Conservation (phyloP, 1,140 invertebrate species). For the Tyrophagus putrescentiae region DNA sequence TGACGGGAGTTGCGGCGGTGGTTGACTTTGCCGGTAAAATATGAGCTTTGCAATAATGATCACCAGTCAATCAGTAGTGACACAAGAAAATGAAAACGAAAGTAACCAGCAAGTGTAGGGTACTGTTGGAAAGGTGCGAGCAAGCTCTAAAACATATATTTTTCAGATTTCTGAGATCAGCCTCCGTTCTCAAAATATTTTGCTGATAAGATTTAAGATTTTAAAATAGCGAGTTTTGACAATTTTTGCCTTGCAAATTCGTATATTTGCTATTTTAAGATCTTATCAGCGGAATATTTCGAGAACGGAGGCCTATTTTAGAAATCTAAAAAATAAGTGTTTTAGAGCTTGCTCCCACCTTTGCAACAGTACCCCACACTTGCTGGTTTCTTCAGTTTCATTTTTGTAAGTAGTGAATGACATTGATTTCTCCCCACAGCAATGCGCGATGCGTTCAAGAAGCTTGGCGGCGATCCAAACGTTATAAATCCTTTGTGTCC, state of each 20-base stretch:
- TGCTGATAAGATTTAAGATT: background rate
- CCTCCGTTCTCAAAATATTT: no score
- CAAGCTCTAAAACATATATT: background rate
- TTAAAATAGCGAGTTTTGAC: constrained; percentile 16
- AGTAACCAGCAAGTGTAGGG: background rate
- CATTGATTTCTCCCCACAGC: constrained; percentile 41
- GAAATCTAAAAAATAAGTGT: no score
- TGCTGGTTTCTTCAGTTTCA: background rate
- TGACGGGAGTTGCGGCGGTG: constrained; percentile 77
- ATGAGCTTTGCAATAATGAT: background rate
- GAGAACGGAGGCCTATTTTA: no score
- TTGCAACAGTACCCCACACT: background rate
- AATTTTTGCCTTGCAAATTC: background rate
- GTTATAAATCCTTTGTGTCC: constrained; percentile 95
- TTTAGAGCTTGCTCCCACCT: background rate
- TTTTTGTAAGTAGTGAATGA: background rate
- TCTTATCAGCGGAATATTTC: background rate
- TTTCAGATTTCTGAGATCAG: no score
- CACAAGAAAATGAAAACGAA: background rate
- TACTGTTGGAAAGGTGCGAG: background rate
- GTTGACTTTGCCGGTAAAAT: constrained; percentile 81
- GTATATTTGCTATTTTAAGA: constrained; percentile 15
- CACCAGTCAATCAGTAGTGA: no score
- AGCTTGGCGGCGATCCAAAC: constrained; percentile 68
- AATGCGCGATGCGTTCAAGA: constrained; percentile 86